These are phyloP conservation scores for Pseudopodoces humilis DNA, from an alignment of 2,113 vertebrate genomes.

Conservation along the genomic window DNA sequence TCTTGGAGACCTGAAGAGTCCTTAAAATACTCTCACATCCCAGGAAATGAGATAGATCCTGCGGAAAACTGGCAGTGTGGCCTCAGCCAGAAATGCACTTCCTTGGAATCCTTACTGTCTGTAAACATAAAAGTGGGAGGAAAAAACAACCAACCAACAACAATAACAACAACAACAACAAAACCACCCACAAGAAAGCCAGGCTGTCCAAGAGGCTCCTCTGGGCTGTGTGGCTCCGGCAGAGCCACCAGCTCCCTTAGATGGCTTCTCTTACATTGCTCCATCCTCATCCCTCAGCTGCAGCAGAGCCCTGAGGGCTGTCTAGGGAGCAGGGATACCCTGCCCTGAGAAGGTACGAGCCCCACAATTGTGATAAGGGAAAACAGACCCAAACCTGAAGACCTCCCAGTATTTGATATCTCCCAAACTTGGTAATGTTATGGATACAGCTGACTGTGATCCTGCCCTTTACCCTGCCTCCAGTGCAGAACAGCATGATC, in stretches of 20 bases:
- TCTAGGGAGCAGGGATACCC: background rate
- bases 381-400: background rate
- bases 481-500: background rate
- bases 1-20: background rate
- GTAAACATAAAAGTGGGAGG: background rate
- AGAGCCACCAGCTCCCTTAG: background rate
- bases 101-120: background rate
- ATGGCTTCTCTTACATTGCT: background rate
- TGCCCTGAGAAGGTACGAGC: rapidly evolving
- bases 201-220: background rate
- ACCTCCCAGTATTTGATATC: background rate
- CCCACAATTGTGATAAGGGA: background rate
- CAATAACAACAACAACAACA: background rate
- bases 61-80: background rate
- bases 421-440: background rate
- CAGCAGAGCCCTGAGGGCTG: background rate
- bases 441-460: background rate
- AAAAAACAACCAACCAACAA: background rate
- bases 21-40: background rate
- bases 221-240: background rate
- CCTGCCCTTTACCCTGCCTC: background rate
- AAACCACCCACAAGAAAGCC: background rate
- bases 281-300: background rate
- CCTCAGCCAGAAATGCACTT: background rate
- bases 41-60: conserved; percentile 18